phyloP scores from a whole-genome alignment of 1,140 invertebrate species.

The Trichonephila inaurata region DNA sequence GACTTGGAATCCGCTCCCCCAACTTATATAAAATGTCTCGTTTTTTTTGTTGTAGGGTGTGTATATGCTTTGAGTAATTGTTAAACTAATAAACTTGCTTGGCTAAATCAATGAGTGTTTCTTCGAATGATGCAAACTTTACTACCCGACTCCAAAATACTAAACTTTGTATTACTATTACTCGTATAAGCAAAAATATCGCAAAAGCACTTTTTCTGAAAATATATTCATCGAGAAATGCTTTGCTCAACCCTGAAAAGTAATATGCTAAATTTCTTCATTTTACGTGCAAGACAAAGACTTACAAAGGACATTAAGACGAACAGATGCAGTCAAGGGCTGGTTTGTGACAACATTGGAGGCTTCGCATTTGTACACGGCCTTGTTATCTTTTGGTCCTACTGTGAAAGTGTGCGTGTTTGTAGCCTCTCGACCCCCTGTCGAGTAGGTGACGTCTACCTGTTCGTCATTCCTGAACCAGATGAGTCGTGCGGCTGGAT shows the following conservation, averaged over 20 bases:
- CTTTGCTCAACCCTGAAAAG: too few species aligned
- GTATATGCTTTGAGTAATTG: too few species aligned
- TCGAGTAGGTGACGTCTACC: conserved; percentile 84
- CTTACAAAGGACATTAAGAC: conserved; percentile 95
- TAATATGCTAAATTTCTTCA: background rate
- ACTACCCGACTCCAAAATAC: too few species aligned
- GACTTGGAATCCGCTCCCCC: too few species aligned
- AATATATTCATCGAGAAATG: background rate
- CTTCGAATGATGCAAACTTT: too few species aligned
- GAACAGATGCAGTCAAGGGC: conserved; percentile 89
- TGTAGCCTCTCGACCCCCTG: conserved; percentile 88
- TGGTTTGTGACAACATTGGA: conserved; percentile 92
- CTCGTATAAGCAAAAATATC: too few species aligned
- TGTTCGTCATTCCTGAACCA: conserved; percentile 93
- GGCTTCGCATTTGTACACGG: conserved; percentile 94
- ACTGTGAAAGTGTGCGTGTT: conserved; percentile 93
- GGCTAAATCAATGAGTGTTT: too few species aligned
- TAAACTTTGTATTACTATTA: too few species aligned
- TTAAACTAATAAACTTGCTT: too few species aligned
- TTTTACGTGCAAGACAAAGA: background rate
- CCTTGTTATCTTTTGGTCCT: conserved; percentile 93
- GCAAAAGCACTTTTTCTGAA: background rate
- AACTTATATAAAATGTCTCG: too few species aligned
- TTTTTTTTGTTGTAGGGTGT: too few species aligned
- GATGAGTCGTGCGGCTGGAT: conserved; percentile 95